Conservation (phyloP, 2,797 vertebrate species). For the Leptoclinus maculatus region DNA sequence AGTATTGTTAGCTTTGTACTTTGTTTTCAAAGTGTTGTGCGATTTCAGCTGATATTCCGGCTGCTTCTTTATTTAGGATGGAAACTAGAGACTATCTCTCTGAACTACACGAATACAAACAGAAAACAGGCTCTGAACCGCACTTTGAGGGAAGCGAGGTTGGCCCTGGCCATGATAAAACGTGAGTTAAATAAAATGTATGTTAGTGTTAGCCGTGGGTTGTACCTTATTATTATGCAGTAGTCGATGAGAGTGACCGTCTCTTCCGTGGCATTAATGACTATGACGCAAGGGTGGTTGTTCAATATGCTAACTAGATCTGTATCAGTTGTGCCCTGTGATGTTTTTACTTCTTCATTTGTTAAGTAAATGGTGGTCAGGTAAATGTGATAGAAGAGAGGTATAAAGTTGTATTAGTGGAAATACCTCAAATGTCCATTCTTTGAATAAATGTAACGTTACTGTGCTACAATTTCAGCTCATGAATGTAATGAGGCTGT, state of each 20-base stretch:
- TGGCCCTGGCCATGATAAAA: constrained; percentile 63
- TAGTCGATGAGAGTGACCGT: neutral
- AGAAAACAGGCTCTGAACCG: accelerated
- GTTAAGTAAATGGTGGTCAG: neutral
- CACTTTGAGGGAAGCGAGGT: constrained; percentile 18
- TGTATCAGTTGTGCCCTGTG: neutral
- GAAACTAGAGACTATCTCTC: constrained; percentile 43
- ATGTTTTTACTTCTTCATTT: neutral
- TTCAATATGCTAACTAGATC: neutral
- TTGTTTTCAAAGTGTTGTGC: accelerated
- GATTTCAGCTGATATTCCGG: neutral
- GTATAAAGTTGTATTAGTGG: neutral
- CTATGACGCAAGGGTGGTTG: neutral
- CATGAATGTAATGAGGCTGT: neutral
- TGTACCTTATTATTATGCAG: neutral
- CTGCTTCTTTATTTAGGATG: constrained; percentile 36
- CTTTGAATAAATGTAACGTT: neutral
- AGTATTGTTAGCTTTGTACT: neutral
- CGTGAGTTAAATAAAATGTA: constrained; percentile 52
- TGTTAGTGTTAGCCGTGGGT: neutral
- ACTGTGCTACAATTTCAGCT: neutral
- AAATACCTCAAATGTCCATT: neutral
- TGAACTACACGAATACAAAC: constrained; percentile 48
- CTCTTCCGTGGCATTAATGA: neutral
- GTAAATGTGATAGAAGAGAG: neutral